phyloP scores from a whole-genome alignment of 1,140 invertebrate genomes.

The Eriosoma lanigerum region DNA sequence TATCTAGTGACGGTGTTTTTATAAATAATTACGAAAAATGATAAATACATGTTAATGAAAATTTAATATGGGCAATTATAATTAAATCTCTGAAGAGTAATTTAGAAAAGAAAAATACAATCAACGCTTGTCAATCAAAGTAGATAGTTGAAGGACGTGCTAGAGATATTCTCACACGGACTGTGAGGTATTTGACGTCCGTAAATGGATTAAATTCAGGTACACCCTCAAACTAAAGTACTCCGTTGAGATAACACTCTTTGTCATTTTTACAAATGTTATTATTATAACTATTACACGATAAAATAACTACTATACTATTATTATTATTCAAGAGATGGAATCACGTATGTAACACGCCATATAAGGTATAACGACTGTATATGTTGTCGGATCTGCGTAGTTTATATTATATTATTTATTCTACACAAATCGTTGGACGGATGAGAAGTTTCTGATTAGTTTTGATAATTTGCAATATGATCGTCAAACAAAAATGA shows the following conservation, averaged over 20 bases:
- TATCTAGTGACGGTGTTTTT: too few relatives aligned
- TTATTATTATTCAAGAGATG: slow-evolving; percentile 30
- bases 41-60: background rate
- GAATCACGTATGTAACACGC: slow-evolving; percentile 38
- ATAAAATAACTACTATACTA: background rate
- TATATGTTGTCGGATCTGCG: background rate
- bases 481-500: background rate
- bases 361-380: slow-evolving; percentile 38
- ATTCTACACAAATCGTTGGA: slow-evolving; percentile 11
- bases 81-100: background rate
- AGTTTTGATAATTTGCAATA: background rate
- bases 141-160: background rate
- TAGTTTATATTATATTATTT: background rate
- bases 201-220: slow-evolving; percentile 46
- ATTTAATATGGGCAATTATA: background rate
- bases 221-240: background rate
- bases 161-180: background rate
- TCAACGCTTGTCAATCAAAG: slow-evolving; percentile 13
- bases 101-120: background rate
- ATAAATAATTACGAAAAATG: background rate
- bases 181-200: background rate
- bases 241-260: slow-evolving; percentile 2
- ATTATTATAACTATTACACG: slow-evolving; percentile 24
- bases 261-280: slow-evolving; percentile 24
- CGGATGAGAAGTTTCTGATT: background rate